phyloP scores from a whole-genome alignment of 2,888 invertebrate genomes.

The Eilema griseolum region DNA sequence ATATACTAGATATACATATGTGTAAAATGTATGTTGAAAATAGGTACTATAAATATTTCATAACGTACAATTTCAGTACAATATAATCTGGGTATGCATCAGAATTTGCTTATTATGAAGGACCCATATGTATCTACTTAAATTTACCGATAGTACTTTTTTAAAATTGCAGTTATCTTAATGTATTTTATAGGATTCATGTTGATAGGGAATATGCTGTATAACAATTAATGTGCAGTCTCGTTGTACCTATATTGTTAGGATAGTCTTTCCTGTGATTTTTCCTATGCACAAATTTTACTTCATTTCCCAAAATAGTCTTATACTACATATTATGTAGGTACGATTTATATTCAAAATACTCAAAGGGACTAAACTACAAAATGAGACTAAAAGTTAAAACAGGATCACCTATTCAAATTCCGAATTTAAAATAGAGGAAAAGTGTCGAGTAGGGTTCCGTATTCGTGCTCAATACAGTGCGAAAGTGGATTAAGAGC shows the following conservation, averaged over 20 bases:
- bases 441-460: conserved; percentile 69
- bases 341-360: conserved; percentile 1
- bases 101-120: too few relatives aligned
- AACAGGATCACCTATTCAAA: conserved; percentile 81
- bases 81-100: too few relatives aligned
- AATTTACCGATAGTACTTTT: too few relatives aligned
- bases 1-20: neutral
- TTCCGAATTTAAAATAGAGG: conserved; percentile 82
- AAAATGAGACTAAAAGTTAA: conserved; percentile 80
- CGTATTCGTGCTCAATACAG: conserved; percentile 41
- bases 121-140: too few relatives aligned
- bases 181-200: neutral
- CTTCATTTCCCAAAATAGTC: neutral
- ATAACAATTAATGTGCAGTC: neutral
- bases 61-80: neutral
- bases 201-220: neutral
- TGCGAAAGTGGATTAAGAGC: conserved; percentile 77
- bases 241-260: neutral
- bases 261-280: neutral
- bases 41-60: neutral
- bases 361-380: conserved; percentile 58
- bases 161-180: too few relatives aligned
- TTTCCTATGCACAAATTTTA: neutral
- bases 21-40: neutral
- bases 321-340: neutral